Base-by-base conservation (phyloP, 2,888 invertebrate genomes). In the Autographa gamma region DNA sequence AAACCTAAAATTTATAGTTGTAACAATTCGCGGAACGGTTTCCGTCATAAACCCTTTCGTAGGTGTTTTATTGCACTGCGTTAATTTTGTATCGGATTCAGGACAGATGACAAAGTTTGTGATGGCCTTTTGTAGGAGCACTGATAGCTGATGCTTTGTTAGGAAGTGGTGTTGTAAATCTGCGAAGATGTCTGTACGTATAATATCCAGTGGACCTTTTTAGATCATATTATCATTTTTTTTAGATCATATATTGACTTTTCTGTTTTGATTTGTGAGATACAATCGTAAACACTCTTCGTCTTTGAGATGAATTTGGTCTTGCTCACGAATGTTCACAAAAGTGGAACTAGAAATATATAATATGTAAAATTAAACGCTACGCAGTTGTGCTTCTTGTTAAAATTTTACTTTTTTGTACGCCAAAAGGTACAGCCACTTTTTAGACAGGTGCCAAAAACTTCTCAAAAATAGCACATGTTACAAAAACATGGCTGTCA, bases 1-100 rank as follows among this genome's bases (percentile, higher is more conserved):
- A 87, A 87, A 89, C 74, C 89, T 86, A 86, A 88, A 91, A 92
- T 93, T 93, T 94, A 94, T 92, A 89, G 87, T 86, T 86, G 79
- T 85, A 73, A 84, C 83, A 92, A 93, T 95, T 95, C 95, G 93
- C 93, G 86, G 94, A 94, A 95, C 89, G 85, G 89, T 89, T 90
- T 89, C 89, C 90, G 88, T 88, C 82, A 72, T 88, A 86, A 89
- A 89, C 86, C 90, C 90, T 87, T 91, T 92, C 61, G 72, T 86
- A 82, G 80, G 80, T 84, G 83, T 89, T 89, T 89, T 90, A 88
- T 84, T 76, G 63, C 71, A 77, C 76, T 87, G 78, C 84, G 87
- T 90, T 83, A 83, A 88, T 86, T 85, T 83, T 79, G 77, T 73
- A 66, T 71, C 74, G 69, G 71, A 82, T 82, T 75, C 70, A 77